Conservation (phyloP, 2,797 vertebrate species). For the Lycodopsis pacificus region DNA sequence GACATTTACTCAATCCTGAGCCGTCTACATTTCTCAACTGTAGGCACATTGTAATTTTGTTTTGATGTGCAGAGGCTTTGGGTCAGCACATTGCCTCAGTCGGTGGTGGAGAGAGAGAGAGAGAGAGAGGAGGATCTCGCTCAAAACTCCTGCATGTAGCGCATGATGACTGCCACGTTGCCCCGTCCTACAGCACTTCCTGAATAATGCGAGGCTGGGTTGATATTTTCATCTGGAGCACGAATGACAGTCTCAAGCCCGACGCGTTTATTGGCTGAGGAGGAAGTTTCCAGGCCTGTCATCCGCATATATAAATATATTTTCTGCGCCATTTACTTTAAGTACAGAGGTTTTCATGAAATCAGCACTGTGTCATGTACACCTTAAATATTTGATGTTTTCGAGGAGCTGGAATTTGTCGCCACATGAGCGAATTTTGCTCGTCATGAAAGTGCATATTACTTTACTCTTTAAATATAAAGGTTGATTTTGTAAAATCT, state of each 20-base stretch:
- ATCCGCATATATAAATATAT: conserved; percentile 78
- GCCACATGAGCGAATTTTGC: conserved; percentile 46
- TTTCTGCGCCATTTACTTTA: conserved; percentile 78
- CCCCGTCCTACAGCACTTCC: conserved; percentile 72
- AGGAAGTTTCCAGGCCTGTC: conserved; percentile 70
- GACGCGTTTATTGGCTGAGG: conserved; percentile 76
- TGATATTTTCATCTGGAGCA: conserved; percentile 74
- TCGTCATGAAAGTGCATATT: conserved; percentile 31
- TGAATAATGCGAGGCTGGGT: conserved; percentile 67
- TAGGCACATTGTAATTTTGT: conserved; percentile 83
- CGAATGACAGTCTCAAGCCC: conserved; percentile 72
- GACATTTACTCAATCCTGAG: conserved; percentile 84
- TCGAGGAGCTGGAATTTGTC: conserved; percentile 55
- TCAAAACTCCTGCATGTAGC: conserved; percentile 62
- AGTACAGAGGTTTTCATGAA: conserved; percentile 69
- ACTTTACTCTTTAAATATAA: conserved; percentile 27
- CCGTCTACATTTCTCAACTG: conserved; percentile 77
- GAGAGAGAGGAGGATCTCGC: conserved; percentile 67
- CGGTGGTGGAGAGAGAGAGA: conserved; percentile 37
- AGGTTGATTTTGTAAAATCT: conserved; percentile 27
- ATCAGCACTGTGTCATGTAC: conserved; percentile 73
- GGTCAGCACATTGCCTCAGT: conserved; percentile 77
- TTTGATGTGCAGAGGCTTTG: conserved; percentile 79
- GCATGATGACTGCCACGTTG: conserved; percentile 77
- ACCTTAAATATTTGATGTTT: conserved; percentile 77